Base-by-base conservation (phyloP, 2,888 invertebrate genomes). In the Trissolcus japonicus region DNA sequence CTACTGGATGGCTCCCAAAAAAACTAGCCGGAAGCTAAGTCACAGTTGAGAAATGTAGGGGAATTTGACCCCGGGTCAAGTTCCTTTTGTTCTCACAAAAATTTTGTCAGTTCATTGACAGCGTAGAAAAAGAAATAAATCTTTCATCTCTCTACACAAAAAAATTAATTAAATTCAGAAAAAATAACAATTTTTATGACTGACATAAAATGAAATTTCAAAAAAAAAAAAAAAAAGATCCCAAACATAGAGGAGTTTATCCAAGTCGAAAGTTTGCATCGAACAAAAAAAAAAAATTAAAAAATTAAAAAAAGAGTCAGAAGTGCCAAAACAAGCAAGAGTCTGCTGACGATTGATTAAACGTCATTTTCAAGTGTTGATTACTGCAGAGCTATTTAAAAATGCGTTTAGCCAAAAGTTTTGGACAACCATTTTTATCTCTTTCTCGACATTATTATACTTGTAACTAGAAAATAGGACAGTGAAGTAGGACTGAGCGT, bases 401-500 rank as follows among this genome's bases (percentile, higher is more conserved):
- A 69, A 48, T 50, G 69, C 61, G 21, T 69, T 56, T 41, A 21
- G 29, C 14, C 68, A 46, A 25, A 41, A 54, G 54, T 55, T 35
- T 35, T 69, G 29, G 19, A 41, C 29, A 48, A 59, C 61, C 53
- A 46, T 54, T 25, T 35, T 9, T 35, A 0, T 29, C 3, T 29
- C 6, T 29, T 14, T 21, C 25, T 54, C 35, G 73, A 56, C 62
- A 57, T 69, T 50, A 57, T 63, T 55, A 60, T 63, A 48, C 25
- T 25, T 6, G 4, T 25, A 35, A 35, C 51, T 66, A 51, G 76
- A 67, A 76, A 76, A 76, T 76, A 66, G 76, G 76, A 50, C 76
- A 76, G 61, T 43, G 29, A 71, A 71, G 76, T 71, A 76, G 76
- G 66, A 71, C 66, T 71, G 48, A 65, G 66, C 40, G 51, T 17